Evolutionary conservation across 2,888 invertebrate genomes (phyloP).

Genomic region (Teinopalpus imperialis): DNA sequence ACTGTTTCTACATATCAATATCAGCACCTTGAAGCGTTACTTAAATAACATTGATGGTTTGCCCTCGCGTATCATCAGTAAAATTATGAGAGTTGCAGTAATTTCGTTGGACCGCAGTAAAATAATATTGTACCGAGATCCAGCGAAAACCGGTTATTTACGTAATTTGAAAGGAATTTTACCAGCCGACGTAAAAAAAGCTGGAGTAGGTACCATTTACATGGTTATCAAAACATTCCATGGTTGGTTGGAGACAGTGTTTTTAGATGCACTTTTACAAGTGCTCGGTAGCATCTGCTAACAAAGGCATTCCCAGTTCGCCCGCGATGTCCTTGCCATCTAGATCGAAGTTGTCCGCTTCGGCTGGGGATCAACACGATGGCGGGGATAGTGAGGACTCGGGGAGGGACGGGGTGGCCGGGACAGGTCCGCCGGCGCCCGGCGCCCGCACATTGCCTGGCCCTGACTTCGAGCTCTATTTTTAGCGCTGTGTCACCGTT

Average conservation of each 20-base stretch:
- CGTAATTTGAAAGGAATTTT: constrained; percentile 42
- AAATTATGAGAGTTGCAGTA: constrained; percentile 24
- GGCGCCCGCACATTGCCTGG: constrained; percentile 51
- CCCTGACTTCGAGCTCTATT: constrained; percentile 64
- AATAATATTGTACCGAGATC: constrained; percentile 17
- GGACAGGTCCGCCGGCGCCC: constrained; percentile 39
- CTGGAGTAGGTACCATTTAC: constrained; percentile 12
- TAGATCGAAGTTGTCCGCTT: constrained; percentile 50
- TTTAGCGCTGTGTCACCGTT: constrained; percentile 79
- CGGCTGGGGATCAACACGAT: constrained; percentile 66
- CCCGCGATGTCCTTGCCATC: constrained; percentile 56
- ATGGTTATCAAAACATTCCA: constrained; percentile 15
- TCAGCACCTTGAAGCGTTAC: neutral
- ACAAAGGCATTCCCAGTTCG: constrained; percentile 39
- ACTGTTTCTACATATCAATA: neutral
- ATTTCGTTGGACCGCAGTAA: too few species aligned
- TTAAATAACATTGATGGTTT: neutral
- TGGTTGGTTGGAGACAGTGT: constrained; percentile 13
- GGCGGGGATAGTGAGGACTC: constrained; percentile 60
- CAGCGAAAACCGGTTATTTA: constrained; percentile 42
- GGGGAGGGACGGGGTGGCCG: constrained; percentile 56
- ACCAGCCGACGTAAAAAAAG: constrained; percentile 26
- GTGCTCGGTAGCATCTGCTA: constrained; percentile 4
- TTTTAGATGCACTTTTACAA: constrained; percentile 16
- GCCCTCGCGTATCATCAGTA: neutral